phyloP scores from a whole-genome alignment of 2,888 invertebrate species.

The Drosophila silvestris region DNA sequence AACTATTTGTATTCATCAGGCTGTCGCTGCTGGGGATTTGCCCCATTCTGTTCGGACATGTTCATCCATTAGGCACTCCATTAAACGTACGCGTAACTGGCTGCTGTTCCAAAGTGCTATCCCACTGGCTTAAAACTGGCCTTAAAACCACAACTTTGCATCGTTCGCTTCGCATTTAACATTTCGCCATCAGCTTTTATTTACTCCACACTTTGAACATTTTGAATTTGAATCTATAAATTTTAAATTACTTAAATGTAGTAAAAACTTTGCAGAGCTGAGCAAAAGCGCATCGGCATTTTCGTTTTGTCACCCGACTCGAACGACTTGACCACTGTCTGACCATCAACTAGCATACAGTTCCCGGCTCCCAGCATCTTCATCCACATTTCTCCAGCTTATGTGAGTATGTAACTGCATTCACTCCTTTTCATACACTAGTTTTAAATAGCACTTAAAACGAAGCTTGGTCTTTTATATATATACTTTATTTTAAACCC shows the following conservation, averaged over 20 bases:
- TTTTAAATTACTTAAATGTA: constrained; percentile 59
- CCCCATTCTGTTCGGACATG: constrained; percentile 25
- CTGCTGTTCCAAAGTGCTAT: constrained; percentile 41
- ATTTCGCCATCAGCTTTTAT: constrained; percentile 26
- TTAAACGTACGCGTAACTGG: constrained; percentile 53
- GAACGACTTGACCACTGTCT: constrained; percentile 40
- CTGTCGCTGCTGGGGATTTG: constrained; percentile 2
- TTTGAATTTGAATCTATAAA: constrained; percentile 63
- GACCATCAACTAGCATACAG: constrained; percentile 39
- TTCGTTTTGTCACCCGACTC: constrained; percentile 56
- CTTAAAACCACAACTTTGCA: constrained; percentile 49
- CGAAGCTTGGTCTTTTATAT: constrained; percentile 19
- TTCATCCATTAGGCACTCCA: constrained; percentile 48
- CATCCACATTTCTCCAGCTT: not conserved
- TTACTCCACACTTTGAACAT: constrained; percentile 40
- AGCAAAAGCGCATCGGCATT: constrained; percentile 46
- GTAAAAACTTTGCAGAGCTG: constrained; percentile 52
- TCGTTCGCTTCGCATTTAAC: constrained; percentile 46
- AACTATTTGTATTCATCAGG: constrained; percentile 46
- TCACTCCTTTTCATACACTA: constrained; percentile 5
- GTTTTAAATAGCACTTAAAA: constrained; percentile 30
- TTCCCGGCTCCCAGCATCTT: not conserved
- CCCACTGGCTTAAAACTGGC: constrained; percentile 37
- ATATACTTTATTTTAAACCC: constrained; percentile 23
- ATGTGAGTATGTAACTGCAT: constrained; percentile 2